Evolutionary conservation across 2,888 invertebrate species (phyloP).

Genomic region (Tetranychus piercei): DNA sequence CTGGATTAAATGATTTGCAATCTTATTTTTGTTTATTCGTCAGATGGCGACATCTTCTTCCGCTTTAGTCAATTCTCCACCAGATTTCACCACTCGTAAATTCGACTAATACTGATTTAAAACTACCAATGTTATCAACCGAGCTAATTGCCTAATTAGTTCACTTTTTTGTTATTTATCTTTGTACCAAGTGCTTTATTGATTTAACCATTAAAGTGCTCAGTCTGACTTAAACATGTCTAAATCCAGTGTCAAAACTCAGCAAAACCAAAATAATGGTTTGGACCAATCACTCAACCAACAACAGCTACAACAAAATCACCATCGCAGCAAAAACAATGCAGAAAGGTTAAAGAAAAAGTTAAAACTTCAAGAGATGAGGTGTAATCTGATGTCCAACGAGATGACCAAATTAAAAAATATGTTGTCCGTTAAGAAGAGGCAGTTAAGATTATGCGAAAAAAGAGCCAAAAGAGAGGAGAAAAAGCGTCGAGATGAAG

Average conservation of each 20-base stretch:
- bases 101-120: no score
- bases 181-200: no score
- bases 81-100: no score
- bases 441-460: background rate
- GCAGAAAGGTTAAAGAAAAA: background rate
- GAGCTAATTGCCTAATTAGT: no score
- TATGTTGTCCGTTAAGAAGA: background rate
- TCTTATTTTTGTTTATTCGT: background rate
- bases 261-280: background rate
- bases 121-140: no score
- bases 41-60: background rate
- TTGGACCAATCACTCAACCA: background rate
- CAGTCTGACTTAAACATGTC: background rate
- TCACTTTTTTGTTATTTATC: no score
- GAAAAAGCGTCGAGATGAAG: background rate
- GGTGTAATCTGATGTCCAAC: background rate
- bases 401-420: background rate
- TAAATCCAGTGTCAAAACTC: background rate
- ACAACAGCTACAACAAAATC: background rate
- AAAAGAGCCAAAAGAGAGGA: background rate
- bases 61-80: background rate
- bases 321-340: background rate
- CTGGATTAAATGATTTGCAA: background rate
- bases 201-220: background rate
- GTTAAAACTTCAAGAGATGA: slow-evolving; percentile 2